A percentile compares a stretch with the other conserved stretches of the same genome.
Conservation (phyloP, 2,797 vertebrate species). For the Telmatherina bonti region DNA sequence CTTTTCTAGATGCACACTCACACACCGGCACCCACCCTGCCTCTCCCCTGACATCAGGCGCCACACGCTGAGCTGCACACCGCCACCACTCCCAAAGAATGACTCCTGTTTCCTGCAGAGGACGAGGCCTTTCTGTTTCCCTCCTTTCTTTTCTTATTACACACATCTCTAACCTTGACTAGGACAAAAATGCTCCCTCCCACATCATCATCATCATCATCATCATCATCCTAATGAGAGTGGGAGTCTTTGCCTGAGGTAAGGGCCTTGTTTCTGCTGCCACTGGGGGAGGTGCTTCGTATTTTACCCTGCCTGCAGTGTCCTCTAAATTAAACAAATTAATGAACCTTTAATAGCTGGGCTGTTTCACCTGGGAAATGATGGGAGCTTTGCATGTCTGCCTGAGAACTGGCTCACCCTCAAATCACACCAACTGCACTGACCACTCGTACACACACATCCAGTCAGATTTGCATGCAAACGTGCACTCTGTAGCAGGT, state of each 20-base stretch:
- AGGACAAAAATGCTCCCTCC: constrained; percentile 77
- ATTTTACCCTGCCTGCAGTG: constrained; percentile 57
- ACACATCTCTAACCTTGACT: constrained; percentile 80
- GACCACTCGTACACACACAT: constrained; percentile 22
- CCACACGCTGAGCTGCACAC: not conserved
- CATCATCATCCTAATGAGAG: constrained; percentile 81
- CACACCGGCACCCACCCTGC: constrained; percentile 13
- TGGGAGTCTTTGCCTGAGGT: constrained; percentile 82
- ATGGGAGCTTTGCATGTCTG: constrained; percentile 35
- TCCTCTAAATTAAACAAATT: constrained; percentile 86
- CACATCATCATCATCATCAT: constrained; percentile 62
- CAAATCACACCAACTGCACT: constrained; percentile 48
- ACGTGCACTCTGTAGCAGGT: constrained; percentile 8
- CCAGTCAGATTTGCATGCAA: constrained; percentile 48
- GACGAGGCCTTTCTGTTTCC: constrained; percentile 55
- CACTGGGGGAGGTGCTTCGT: constrained; percentile 64
- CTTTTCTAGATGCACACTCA: constrained; percentile 49
- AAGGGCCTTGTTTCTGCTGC: constrained; percentile 70
- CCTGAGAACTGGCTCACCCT: constrained; percentile 20
- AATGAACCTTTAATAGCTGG: constrained; percentile 81
- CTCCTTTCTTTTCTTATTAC: constrained; percentile 11
- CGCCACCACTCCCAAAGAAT: constrained; percentile 24
- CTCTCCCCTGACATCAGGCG: not conserved
- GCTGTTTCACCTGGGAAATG: constrained; percentile 66
- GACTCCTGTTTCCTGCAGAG: constrained; percentile 42